phyloP scores from a whole-genome alignment of 2,888 invertebrate genomes.

The Hydropsyche betteni region DNA sequence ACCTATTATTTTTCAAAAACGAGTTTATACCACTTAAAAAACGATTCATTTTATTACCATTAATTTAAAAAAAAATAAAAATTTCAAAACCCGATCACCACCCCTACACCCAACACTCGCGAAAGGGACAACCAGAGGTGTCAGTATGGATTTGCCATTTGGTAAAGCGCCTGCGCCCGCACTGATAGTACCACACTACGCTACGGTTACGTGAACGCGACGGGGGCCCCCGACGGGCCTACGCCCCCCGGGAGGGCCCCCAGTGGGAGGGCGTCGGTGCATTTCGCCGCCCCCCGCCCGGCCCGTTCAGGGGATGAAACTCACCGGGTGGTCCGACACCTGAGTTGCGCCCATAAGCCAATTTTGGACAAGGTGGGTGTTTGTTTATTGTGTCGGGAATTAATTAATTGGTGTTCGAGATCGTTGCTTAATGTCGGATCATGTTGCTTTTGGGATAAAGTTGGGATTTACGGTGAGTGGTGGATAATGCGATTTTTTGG shows the following conservation, averaged over 20 bases:
- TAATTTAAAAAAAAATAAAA: no score
- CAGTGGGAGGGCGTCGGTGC: neutral
- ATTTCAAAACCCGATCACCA: neutral
- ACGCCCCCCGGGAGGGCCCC: neutral
- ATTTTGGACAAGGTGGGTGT: slow-evolving; percentile 2
- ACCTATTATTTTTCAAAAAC: no score
- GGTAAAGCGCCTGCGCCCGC: slow-evolving; percentile 41
- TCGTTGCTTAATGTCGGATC: no score
- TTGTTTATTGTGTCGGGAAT: slow-evolving; percentile 13
- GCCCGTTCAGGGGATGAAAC: slow-evolving; percentile 37
- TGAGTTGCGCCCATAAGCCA: slow-evolving; percentile 11
- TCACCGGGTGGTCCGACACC: slow-evolving; percentile 27
- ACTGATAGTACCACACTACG: slow-evolving; percentile 28
- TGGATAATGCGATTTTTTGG: no score
- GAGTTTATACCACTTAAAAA: no score
- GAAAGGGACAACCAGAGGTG: slow-evolving; percentile 42
- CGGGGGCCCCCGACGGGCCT: neutral
- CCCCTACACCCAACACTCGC: slow-evolving; percentile 23
- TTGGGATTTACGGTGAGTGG: no score
- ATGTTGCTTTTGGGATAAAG: no score
- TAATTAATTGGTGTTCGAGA: slow-evolving; percentile 16
- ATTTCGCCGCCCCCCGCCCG: neutral
- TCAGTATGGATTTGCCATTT: slow-evolving; percentile 50
- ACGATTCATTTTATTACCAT: no score
- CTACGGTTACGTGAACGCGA: slow-evolving; percentile 23